Evolutionary conservation across 2,797 vertebrate genomes (phyloP).

Genomic region (Danio albolineatus): DNA sequence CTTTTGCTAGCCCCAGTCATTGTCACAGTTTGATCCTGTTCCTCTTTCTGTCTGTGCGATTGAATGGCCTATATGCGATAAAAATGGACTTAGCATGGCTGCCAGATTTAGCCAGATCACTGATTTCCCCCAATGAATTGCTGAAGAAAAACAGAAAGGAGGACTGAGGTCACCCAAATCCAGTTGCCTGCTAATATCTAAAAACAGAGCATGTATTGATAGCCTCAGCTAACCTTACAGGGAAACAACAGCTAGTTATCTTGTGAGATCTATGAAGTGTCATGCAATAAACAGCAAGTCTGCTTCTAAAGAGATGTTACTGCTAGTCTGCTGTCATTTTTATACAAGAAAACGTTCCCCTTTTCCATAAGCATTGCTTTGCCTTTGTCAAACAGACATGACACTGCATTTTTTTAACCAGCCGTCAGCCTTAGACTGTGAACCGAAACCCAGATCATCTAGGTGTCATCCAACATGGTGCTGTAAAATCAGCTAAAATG

Average conservation of each 20-base stretch:
- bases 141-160: conserved; percentile 35
- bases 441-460: conserved; percentile 1
- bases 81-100: conserved; percentile 71
- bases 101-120: conserved; percentile 71
- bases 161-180: conserved; percentile 19
- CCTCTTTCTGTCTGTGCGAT: conserved; percentile 28
- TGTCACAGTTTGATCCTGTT: background rate
- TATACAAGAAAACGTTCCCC: background rate
- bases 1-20: too few species aligned
- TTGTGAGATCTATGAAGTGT: background rate
- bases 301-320: background rate
- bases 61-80: conserved; percentile 73
- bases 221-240: background rate
- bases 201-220: background rate
- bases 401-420: background rate
- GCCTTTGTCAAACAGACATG: conserved; percentile 7
- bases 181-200: conserved; percentile 9
- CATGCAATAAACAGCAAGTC: background rate
- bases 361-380: background rate
- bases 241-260: background rate
- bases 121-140: conserved; percentile 28
- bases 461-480: background rate
- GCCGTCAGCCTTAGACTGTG: conserved; percentile 28
- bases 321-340: too few species aligned
- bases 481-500: conserved; percentile 48